phyloP scores from a whole-genome alignment of 2,888 invertebrate species.

The Macaria notata region DNA sequence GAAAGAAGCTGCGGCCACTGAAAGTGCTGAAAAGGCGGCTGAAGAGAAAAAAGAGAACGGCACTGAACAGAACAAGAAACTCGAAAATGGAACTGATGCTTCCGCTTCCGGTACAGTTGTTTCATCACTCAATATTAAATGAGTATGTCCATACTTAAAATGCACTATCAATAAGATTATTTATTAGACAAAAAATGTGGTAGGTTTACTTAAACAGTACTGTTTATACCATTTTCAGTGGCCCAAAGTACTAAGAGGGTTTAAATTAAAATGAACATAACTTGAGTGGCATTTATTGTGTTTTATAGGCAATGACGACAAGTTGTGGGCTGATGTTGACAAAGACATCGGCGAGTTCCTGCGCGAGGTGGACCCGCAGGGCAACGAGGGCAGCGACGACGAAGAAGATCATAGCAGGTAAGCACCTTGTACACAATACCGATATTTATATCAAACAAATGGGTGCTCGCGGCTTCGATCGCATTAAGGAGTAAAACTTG shows the following conservation, averaged over 20 bases:
- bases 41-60: slow-evolving; percentile 63
- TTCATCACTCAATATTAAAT: too few species aligned
- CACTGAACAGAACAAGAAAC: slow-evolving; percentile 64
- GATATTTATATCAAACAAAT: slow-evolving; percentile 5
- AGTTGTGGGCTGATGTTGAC: slow-evolving; percentile 91
- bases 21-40: slow-evolving; percentile 52
- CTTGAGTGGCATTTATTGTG: too few species aligned
- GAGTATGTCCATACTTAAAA: too few species aligned
- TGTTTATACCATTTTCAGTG: too few species aligned
- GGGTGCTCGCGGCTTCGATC: too few species aligned
- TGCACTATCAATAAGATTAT: too few species aligned
- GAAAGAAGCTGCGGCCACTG: slow-evolving; percentile 53
- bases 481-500: too few species aligned
- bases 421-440: slow-evolving; percentile 15
- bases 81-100: slow-evolving; percentile 67
- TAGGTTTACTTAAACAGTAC: slow-evolving; percentile 2
- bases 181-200: too few species aligned
- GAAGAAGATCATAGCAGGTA: slow-evolving; percentile 84
- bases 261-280: too few species aligned
- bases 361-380: slow-evolving; percentile 86
- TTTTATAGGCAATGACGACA: slow-evolving; percentile 75
- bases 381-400: slow-evolving; percentile 87
- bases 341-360: slow-evolving; percentile 90
- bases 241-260: too few species aligned
- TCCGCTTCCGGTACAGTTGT: slow-evolving; percentile 50